Percentiles rank a stretch among this genome's conserved stretches.
Evolutionary conservation across 1,140 invertebrate genomes (phyloP).

Genomic region (Streblospio benedicti): DNA sequence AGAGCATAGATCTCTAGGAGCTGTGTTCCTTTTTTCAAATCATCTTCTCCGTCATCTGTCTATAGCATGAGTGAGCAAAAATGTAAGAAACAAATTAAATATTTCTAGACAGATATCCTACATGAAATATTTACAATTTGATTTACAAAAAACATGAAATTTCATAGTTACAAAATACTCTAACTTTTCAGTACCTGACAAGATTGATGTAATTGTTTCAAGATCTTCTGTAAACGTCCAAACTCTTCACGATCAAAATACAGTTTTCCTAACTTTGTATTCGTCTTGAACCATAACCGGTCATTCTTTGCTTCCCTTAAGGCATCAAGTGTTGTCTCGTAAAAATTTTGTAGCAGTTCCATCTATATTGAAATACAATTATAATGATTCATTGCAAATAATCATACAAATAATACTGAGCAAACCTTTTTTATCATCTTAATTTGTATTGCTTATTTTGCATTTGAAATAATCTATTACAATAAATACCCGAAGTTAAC

Average conservation of each 20-base stretch:
- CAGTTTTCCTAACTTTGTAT: conserved; percentile 96
- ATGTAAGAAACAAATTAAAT: conserved; percentile 9
- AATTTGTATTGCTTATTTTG: too few species aligned
- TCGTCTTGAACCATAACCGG: conserved; percentile 98
- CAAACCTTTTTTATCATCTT: too few species aligned
- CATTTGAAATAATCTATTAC: too few species aligned
- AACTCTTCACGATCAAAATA: conserved; percentile 96
- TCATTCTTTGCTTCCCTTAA: conserved; percentile 97
- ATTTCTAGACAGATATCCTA: conserved; percentile 13
- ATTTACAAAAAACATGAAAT: too few species aligned
- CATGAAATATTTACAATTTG: too few species aligned
- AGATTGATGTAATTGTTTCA: conserved; percentile 93
- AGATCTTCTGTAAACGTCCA: conserved; percentile 86
- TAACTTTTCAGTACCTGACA: too few species aligned
- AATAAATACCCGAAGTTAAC: too few species aligned
- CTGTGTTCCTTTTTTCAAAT: conserved; percentile 97
- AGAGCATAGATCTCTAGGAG: conserved; percentile 96
- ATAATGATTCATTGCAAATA: too few species aligned
- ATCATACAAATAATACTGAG: too few species aligned
- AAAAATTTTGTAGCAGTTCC: conserved; percentile 98
- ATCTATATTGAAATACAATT: conserved; percentile 64
- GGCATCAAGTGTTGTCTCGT: conserved; percentile 96
- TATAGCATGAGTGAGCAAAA: conserved; percentile 44
- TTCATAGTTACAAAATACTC: too few species aligned
- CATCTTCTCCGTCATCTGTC: conserved; percentile 99